Evolutionary conservation across 2,113 vertebrate species (phyloP), one percentile per base, ranked within the genome.

Genomic region (Struthidea cinerea): DNA sequence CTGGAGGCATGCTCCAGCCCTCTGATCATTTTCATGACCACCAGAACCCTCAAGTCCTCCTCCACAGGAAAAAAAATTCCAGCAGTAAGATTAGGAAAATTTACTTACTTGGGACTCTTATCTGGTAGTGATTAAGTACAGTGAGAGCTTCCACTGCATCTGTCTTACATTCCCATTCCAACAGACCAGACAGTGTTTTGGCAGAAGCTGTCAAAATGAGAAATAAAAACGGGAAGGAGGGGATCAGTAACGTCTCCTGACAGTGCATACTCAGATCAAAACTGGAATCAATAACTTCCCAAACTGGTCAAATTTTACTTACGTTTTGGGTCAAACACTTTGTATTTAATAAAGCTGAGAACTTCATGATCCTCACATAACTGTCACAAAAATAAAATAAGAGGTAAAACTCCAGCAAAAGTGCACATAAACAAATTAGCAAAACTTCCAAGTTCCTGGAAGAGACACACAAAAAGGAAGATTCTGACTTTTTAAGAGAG

Each of bases 241-340:
- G 11, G n/a, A 78, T 97, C 52, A 87, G 20, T 63, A 86, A 87
- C 0, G 0, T 67, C 47, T 64, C 35, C 64, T 47, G 37, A 39
- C 20, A 37, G 26, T 1, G 3, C n/a, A 33, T 6, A 8, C 13
- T 71, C 33, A 55, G 53, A 47, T 19, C 50, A 68, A 67, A 93
- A 92, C 26, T 47, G 39, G 35, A 67, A 63, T 41, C 16, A 52
- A 56, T 35, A 76, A 30, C 26, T 63, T 16, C 65, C 37, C 21
- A n/a, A 63, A 92, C 11, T 42, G 33, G 27, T 59, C 19, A 50
- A 49, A 39, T n/a, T 85, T 81, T 84, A 98, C 99, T 99, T 97
- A 99, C 99, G 99, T 98, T 99, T 99, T 89, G 98, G 99, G 96
- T 99, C 99, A 96, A 99, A 99, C 93, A 99, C 98, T 98, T 99